Base-by-base conservation (phyloP, 2,797 vertebrate species). In the Carapus acus region DNA sequence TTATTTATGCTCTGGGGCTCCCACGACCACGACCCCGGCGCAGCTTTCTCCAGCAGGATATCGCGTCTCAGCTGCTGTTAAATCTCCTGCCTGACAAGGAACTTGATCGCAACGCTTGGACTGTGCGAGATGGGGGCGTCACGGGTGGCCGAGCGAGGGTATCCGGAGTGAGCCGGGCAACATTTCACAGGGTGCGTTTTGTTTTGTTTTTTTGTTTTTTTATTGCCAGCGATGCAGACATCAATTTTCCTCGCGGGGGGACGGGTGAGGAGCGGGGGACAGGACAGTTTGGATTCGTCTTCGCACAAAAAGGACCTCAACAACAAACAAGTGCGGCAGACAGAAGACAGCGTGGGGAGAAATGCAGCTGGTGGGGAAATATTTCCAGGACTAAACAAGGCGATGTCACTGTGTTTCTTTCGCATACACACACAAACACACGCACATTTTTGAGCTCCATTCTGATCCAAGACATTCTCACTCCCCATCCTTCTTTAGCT, bases 211-310 rank as follows among this genome's bases (percentile, higher is more conserved):
- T n/a, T n/a, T n/a, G n/a, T n/a, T 62, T 66, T 78, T 77, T 44
- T 66, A 73, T 77, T 71, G 65, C 64, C 69, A 73, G 65, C 73
- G 72, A 73, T 79, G 36, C 49, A 77, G 54, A 78, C 60, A 73
- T 79, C 73, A 73, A 73, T 74, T 67, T 69, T 68, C 53, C 62
- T n/a, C n/a, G n/a, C n/a, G n/a, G n/a, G n/a, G n/a, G n/a, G n/a
- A n/a, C n/a, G n/a, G n/a, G n/a, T n/a, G n/a, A n/a, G n/a, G n/a
- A n/a, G 15, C 66, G 53, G 61, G 20, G 49, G 4, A 45, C 65
- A 64, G 67, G 61, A 77, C 71, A 65, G 52, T 59, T 78, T 46
- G 29, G 43, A 67, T 78, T 79, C 42, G 29, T 67, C 47, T 48
- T n/a, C n/a, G 42, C 46, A 73, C 58, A 68, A 44, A 65, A 61